These are phyloP conservation scores for Coilia nasus DNA, from an alignment of 2,797 vertebrate genomes.

Conservation along the genomic window DNA sequence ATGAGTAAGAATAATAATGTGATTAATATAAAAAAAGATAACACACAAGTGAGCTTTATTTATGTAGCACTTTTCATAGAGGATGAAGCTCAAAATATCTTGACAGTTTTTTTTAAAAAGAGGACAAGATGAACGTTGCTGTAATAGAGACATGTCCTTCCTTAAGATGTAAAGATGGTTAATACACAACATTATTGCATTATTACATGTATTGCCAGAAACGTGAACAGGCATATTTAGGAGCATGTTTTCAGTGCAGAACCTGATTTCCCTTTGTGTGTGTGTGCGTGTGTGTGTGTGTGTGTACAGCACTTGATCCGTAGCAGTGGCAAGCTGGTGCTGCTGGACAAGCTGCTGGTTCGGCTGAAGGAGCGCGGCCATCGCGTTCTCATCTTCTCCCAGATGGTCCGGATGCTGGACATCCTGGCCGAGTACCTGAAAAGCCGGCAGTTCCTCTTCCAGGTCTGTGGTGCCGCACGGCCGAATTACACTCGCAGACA, in stretches of 20 bases:
- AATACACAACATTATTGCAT: no score
- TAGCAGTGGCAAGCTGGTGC: constrained; percentile 95
- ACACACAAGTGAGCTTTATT: no score
- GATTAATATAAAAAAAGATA: no score
- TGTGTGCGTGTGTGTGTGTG: constrained; percentile 26
- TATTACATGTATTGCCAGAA: neutral
- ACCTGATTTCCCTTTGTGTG: neutral
- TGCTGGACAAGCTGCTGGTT: constrained; percentile 94
- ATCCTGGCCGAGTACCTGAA: constrained; percentile 97
- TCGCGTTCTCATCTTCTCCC: constrained; percentile 97
- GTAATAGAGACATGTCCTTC: no score
- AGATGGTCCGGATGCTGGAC: constrained; percentile 99
- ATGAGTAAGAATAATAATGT: no score
- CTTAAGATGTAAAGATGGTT: no score
- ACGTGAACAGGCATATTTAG: neutral
- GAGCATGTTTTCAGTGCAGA: neutral
- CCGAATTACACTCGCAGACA: no score
- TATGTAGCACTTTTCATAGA: no score
- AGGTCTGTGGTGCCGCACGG: constrained; percentile 72
- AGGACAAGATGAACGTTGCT: no score
- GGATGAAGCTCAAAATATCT: no score
- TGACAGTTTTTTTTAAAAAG: no score
- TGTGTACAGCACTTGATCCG: constrained; percentile 88
- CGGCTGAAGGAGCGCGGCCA: constrained; percentile 94
- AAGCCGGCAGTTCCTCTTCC: constrained; percentile 92